These are phyloP conservation scores for Elysia crispata DNA, from an alignment of 2,888 invertebrate species.

Conservation along the genomic window DNA sequence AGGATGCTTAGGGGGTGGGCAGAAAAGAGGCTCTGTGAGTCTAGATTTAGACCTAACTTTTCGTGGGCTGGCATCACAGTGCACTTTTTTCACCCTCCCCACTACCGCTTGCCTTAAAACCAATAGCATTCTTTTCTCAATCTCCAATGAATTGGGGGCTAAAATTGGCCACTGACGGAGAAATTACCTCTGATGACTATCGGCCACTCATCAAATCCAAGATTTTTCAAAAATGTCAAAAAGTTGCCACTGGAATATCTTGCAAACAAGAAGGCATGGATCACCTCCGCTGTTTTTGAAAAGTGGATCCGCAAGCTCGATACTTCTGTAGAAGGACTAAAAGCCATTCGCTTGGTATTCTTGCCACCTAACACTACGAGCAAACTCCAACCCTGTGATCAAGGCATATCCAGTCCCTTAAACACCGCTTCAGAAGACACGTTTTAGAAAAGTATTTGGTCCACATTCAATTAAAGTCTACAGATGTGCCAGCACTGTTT, in stretches of 20 bases:
- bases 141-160: too few species aligned
- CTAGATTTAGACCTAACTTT: too few species aligned
- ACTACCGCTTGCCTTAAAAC: too few species aligned
- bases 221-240: slow-evolving; percentile 42
- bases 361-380: slow-evolving; percentile 11
- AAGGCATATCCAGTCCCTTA: slow-evolving; percentile 10
- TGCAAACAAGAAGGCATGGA: slow-evolving; percentile 43
- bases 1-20: too few species aligned
- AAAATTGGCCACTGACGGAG: too few species aligned
- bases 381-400: slow-evolving; percentile 11
- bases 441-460: neutral
- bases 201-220: slow-evolving; percentile 17
- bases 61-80: too few species aligned
- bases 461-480: neutral
- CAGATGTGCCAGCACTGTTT: neutral
- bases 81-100: too few species aligned
- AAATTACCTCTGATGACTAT: neutral
- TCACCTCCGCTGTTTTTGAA: slow-evolving; percentile 30
- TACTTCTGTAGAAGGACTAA: slow-evolving; percentile 6
- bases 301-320: slow-evolving; percentile 34
- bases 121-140: too few species aligned
- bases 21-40: too few species aligned
- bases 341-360: slow-evolving; percentile 5
- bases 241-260: slow-evolving; percentile 36
- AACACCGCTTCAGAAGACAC: neutral